Base-by-base conservation (phyloP, 1,140 invertebrate species). In the Bombus impatiens region DNA sequence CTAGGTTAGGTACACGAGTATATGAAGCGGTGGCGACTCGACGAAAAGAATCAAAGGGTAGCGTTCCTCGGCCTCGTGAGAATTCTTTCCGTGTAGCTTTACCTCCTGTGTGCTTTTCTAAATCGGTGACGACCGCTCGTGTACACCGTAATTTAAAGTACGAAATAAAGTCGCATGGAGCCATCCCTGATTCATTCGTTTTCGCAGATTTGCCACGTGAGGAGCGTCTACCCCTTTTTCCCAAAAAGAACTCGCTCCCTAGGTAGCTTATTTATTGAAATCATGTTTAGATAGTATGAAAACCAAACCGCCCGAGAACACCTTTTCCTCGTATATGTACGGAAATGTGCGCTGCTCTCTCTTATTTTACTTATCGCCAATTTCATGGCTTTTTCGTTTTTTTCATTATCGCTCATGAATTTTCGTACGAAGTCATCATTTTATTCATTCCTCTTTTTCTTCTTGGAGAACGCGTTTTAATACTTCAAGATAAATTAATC, bases 211-310 rank as follows among this genome's bases (percentile, higher is more conserved):
- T 90, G 91, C 89, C 90, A 86, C 86, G 77, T 82, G 87, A 91
- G 87, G 91, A 91, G 89, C 90, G 82, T 84, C 85, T 83, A 82
- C 59, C 86, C 83, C 82, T 83, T 76, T 74, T 72, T 71, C 85
- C 79, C 57, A 84, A 80, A 86, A 90, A 92, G 90, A 86, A 93
- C 88, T 90, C 90, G 91, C 89, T 93, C 91, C 93, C 89, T 94
- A 94, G 93, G 91, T 94, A 94, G 94, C 91, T 94, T 94, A 94
- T 94, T 94, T 94, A 94, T 94, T 94, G 91, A 94, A 94, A 94
- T 92, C 92, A 92, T 83, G 86, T 93, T 93, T 93, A 94, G 93
- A 78, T 92, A 91, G 72, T 92, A 90, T 74, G 90, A 88, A 90
- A 90, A 86, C 87, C 90, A 89, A 94, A 90, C 88, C 86, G 88